These are phyloP conservation scores for Hydropotes inermis DNA, from an alignment of 2,113 vertebrate genomes.

Conservation along the genomic window DNA sequence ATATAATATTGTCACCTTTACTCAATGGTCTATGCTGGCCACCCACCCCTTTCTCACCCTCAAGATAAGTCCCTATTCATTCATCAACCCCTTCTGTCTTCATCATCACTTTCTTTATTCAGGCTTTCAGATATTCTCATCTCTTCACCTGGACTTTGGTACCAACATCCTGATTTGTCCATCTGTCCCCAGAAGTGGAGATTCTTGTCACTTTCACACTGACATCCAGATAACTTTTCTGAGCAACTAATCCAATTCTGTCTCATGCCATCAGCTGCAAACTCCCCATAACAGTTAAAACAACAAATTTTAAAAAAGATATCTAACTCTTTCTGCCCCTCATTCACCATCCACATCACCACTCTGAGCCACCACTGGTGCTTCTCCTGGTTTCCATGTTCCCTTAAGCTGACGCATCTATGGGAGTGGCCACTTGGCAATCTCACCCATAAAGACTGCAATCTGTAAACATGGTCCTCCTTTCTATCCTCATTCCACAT, in stretches of 20 bases:
- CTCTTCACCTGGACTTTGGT: neutral
- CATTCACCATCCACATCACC: rapidly evolving
- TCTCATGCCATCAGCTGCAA: too few species aligned
- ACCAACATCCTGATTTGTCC: neutral
- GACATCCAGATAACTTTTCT: neutral
- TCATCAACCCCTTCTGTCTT: too few species aligned
- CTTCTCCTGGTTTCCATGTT: rapidly evolving
- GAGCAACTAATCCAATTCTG: neutral
- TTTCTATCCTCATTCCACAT: neutral
- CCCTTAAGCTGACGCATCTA: neutral
- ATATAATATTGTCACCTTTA: neutral
- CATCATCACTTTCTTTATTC: neutral
- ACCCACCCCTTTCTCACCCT: neutral
- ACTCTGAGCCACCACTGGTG: too few species aligned
- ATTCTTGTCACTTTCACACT: neutral
- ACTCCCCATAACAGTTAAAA: neutral
- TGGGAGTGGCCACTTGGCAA: rapidly evolving
- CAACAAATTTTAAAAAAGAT: neutral
- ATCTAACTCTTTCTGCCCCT: neutral
- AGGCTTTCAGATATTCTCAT: neutral
- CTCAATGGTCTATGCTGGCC: neutral
- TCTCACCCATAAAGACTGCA: neutral
- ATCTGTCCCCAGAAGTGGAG: neutral
- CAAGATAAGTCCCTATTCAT: neutral
- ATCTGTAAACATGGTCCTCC: neutral